Evolutionary conservation across 2,797 vertebrate genomes (phyloP).

Genomic region (Melanotaenia trifasciata): DNA sequence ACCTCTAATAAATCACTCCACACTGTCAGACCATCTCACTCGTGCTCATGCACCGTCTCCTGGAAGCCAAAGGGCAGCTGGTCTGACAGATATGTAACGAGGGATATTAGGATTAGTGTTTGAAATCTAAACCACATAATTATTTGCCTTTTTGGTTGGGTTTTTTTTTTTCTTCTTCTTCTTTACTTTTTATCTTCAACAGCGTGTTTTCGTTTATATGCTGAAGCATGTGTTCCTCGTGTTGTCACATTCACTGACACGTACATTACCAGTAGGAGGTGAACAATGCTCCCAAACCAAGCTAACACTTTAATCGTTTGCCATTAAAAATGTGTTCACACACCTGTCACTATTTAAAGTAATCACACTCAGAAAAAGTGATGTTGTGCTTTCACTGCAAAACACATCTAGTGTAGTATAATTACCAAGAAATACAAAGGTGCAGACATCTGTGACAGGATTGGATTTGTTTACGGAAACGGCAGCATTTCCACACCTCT

Average conservation of each 20-base stretch:
- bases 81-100: conserved; percentile 50
- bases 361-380: conserved; percentile 12
- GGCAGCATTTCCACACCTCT: not conserved
- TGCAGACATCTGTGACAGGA: not conserved
- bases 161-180: too few species aligned
- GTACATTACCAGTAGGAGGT: conserved; percentile 31
- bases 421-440: not conserved
- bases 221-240: not conserved
- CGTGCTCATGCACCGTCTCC: conserved; percentile 47
- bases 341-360: conserved; percentile 29
- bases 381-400: conserved; percentile 1
- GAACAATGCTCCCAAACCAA: conserved; percentile 29
- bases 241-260: conserved; percentile 44
- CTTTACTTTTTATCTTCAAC: not conserved
- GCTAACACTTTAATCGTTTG: conserved; percentile 1
- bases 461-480: not conserved
- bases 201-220: not conserved
- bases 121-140: conserved; percentile 30
- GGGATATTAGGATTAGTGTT: conserved; percentile 43
- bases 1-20: conserved; percentile 73
- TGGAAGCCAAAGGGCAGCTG: conserved; percentile 50
- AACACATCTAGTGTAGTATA: not conserved
- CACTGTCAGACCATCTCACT: conserved; percentile 49
- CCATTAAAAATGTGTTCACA: conserved; percentile 12
- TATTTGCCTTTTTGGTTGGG: conserved; percentile 2